Base-by-base conservation (phyloP, 2,888 invertebrate genomes). In the Eristalis tenax region DNA sequence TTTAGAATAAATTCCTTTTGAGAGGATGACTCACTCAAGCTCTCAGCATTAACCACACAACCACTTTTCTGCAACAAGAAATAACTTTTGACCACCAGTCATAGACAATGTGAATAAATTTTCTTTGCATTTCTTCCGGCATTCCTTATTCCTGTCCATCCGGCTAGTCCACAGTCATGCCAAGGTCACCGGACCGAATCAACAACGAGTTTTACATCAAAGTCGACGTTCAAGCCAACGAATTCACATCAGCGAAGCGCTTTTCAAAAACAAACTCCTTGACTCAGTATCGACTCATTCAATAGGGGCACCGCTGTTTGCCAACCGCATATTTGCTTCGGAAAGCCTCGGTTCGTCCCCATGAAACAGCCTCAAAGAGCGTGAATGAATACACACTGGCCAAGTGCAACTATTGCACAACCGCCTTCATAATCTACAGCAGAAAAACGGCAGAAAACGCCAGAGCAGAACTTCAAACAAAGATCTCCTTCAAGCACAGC, bases 281-380 rank as follows among this genome's bases (percentile, higher is more conserved):
- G 22, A 40, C 22, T 38, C 23, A 35, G 10, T 43, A 43, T 66
- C 64, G 4, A n/a, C 32, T 28, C 38, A 64, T 43, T 70, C 32
- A 50, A 78, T 78, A 35, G 23, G 22, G 23, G 22, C 15, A 38
- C 28, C 65, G 59, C 40, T 81, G 80, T 75, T 81, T 75, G 74
- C 28, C 69, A 56, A 38, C 70, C 43, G 78, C 64, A 57, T 57
- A 64, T 78, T 78, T 64, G 43, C 64, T 23, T 66, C 22, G n/a
- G 18, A 50, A 65, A 26, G 28, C 18, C 56, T 74, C 15, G 18
- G 13, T 57, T 57, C 38, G n/a, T 59, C 35, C 64, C 59, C 64
- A 77, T 32, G 61, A 84, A 79, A 35, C 18, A 59, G 50, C 85
- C 81, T 77, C 86, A 82, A 70, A 64, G 70, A 82, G 13, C 35